Evolutionary conservation across 2,113 vertebrate genomes (phyloP).

Genomic region (Apteryx owenii): DNA sequence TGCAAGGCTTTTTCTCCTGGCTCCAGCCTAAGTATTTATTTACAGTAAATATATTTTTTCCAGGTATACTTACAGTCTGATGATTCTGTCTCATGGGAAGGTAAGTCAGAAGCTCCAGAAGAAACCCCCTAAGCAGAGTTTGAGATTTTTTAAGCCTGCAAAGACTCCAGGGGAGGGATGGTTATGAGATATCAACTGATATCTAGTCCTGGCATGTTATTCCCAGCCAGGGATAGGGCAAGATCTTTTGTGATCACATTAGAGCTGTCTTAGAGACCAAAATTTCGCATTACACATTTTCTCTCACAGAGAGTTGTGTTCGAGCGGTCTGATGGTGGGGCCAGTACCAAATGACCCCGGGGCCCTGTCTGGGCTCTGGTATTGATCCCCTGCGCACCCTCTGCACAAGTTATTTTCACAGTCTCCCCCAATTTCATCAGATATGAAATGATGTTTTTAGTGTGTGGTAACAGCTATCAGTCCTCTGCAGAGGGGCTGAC

Average conservation of each 20-base stretch:
- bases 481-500: not conserved
- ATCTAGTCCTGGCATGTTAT: not conserved
- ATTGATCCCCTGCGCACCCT: not conserved
- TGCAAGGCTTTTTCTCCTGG: not conserved
- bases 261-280: not conserved
- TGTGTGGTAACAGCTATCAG: not conserved
- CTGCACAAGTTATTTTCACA: not conserved
- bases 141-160: not conserved
- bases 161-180: not conserved
- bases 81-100: not conserved
- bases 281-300: not conserved
- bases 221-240: not conserved
- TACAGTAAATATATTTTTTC: not conserved
- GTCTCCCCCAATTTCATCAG: not conserved
- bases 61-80: not conserved
- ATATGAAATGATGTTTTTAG: not conserved
- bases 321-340: rapidly evolving
- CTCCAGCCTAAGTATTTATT: not conserved
- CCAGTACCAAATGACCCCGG: rapidly evolving
- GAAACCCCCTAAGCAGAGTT: not conserved
- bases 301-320: not conserved
- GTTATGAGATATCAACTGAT: not conserved
- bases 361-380: not conserved
- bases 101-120: not conserved
- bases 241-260: not conserved